These are phyloP conservation scores for Dolichotis patagonum DNA, from an alignment of 2,113 vertebrate genomes.

Conservation along the genomic window DNA sequence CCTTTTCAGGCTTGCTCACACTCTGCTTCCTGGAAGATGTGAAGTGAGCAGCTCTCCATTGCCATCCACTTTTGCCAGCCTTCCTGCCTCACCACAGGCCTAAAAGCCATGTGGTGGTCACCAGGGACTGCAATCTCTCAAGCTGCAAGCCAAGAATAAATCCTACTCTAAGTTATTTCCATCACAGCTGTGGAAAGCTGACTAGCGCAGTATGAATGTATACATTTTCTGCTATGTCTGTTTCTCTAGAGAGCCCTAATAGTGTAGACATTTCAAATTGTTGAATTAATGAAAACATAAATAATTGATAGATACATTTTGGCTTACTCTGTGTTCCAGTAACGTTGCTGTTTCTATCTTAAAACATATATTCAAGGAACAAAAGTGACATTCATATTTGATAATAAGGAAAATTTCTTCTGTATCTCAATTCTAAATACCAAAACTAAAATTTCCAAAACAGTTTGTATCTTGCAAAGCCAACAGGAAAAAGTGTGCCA, in stretches of 20 bases:
- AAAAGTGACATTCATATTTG: not conserved
- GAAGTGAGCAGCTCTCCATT: not conserved
- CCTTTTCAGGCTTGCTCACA: not conserved
- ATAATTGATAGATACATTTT: not conserved
- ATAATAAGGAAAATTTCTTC: not conserved
- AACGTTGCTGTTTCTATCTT: not conserved
- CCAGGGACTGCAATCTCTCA: not conserved
- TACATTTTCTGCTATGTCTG: not conserved
- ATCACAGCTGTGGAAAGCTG: not conserved
- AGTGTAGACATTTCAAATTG: not conserved
- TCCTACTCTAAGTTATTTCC: not conserved
- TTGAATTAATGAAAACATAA: not conserved
- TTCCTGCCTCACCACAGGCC: not conserved
- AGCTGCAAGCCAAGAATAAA: not conserved
- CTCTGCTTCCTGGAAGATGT: not conserved
- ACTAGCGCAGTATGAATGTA: not conserved
- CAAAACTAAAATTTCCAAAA: slow-evolving; percentile 16
- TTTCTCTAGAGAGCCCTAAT: not conserved
- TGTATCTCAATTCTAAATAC: not conserved
- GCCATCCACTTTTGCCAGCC: not conserved
- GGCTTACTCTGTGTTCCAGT: not conserved
- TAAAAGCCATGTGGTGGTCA: not conserved
- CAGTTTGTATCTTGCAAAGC: not conserved
- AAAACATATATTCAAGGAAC: not conserved
- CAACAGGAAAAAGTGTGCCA: not conserved